Evolutionary conservation across 2,888 invertebrate genomes (phyloP).

Genomic region (Rhopalosiphum nymphaeae): DNA sequence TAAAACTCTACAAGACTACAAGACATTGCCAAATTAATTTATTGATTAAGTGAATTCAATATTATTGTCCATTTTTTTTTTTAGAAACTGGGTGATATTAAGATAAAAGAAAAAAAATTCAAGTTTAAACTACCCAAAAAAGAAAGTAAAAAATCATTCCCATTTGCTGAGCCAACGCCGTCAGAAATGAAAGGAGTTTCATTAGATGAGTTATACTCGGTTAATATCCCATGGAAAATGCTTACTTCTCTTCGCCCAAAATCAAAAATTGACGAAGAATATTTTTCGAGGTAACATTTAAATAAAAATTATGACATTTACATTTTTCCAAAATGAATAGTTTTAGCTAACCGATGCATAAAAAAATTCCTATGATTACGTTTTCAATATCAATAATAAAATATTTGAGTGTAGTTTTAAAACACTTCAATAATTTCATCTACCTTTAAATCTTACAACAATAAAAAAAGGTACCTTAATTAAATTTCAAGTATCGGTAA

Average conservation of each 20-base stretch:
- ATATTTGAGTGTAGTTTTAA: background rate
- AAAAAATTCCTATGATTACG: background rate
- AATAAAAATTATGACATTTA: background rate
- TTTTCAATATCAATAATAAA: background rate
- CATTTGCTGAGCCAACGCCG: constrained; percentile 84
- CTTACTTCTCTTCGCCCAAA: constrained; percentile 89
- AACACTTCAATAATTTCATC: background rate
- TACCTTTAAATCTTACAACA: background rate
- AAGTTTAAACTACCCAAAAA: constrained; percentile 82
- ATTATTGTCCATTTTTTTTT: constrained; percentile 68
- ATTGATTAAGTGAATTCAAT: background rate
- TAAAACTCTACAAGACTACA: background rate
- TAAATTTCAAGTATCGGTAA: background rate
- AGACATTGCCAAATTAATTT: background rate
- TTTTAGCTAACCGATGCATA: background rate
- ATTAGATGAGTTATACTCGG: constrained; percentile 83
- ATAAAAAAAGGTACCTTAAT: background rate
- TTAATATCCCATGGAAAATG: constrained; percentile 94
- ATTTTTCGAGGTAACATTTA: constrained; percentile 79
- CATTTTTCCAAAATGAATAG: background rate
- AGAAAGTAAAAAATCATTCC: constrained; percentile 78
- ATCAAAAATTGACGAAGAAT: constrained; percentile 86
- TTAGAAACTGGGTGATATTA: constrained; percentile 82
- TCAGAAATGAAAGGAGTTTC: constrained; percentile 83
- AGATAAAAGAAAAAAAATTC: constrained; percentile 79